Evolutionary conservation across 2,888 invertebrate species (phyloP), one percentile per base, ranked within the genome.

Genomic region (Rapana venosa): DNA sequence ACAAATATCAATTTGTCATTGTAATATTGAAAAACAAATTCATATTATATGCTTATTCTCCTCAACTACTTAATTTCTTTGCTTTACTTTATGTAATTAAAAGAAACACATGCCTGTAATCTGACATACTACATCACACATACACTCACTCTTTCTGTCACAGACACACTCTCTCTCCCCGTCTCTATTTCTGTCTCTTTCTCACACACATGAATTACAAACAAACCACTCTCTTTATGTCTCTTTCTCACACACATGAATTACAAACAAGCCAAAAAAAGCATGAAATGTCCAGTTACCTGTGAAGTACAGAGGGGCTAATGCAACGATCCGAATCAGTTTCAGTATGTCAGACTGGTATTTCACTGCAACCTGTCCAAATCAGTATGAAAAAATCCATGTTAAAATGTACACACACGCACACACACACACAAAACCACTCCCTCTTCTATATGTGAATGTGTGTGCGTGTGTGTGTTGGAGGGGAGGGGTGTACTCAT

Each of bases 271-370:
- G 13, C 32, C 8, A 79, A 11, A 79, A 35, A 11, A 15, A 83
- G 8, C 36, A 83, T 22, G 13, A 17, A 66, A 26, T 66, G 66
- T 66, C 17, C 15, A 61, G 6, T 86, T 86, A 86, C 86, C 87
- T 35, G 88, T 88, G 36, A 99, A 96, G 92, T 98, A 97, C 61
- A 98, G 97, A 0, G 98, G 98, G 30, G 98, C 97, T 93, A 97
- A 97, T 5, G 97, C 96, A 88, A 98, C 95, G 0, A 98, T 98
- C 20, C 97, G 97, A n/a, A 98, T 94, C 6, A 97, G 96, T 47
- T 97, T 97, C 91, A 98, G 96, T 36, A 98, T 95, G 8, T 97
- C 97, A 90, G 98, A 98, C 95, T 97, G 97, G 96, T 98, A 98
- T 93, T 97, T 97, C 81, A 99, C 96, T 97, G 98, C 98, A 0